Evolutionary conservation across 2,113 vertebrate genomes (phyloP).

Genomic region (Scomber scombrus): DNA sequence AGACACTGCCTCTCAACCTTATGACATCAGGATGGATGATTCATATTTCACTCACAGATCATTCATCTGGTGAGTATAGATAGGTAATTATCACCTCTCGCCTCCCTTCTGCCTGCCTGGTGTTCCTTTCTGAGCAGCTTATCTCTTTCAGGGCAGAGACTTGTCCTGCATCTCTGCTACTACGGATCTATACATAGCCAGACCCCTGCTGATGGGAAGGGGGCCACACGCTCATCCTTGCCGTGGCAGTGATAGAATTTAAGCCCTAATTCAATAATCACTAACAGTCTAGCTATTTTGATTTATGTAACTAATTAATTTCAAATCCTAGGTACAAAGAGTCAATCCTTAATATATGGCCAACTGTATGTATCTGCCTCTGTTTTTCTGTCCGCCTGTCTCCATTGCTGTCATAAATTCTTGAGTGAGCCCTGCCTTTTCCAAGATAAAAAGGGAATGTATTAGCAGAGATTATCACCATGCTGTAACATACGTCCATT

Average conservation of each 20-base stretch:
- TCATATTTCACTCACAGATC: slow-evolving; percentile 10
- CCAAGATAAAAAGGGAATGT: slow-evolving; percentile 28
- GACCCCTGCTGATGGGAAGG: slow-evolving; percentile 23
- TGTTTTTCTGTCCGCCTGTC: neutral
- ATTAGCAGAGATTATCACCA: slow-evolving; percentile 30
- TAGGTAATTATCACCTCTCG: slow-evolving; percentile 51
- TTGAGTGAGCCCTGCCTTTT: slow-evolving; percentile 8
- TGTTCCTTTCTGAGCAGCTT: slow-evolving; percentile 2
- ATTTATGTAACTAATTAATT: slow-evolving; percentile 23
- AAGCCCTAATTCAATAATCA: slow-evolving; percentile 59
- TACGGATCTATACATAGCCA: slow-evolving; percentile 59
- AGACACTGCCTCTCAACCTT: neutral
- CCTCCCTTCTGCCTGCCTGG: slow-evolving; percentile 33
- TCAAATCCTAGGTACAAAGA: neutral
- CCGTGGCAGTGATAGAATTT: slow-evolving; percentile 43
- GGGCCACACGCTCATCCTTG: slow-evolving; percentile 18
- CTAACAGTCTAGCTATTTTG: slow-evolving; percentile 5
- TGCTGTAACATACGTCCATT: slow-evolving; percentile 5
- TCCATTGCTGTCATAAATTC: neutral
- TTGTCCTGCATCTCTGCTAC: slow-evolving; percentile 30
- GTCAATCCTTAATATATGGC: neutral
- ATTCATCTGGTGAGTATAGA: slow-evolving; percentile 48
- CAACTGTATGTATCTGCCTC: neutral
- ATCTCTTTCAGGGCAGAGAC: slow-evolving; percentile 21
- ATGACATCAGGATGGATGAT: slow-evolving; percentile 12